phyloP scores from a whole-genome alignment of 1,140 invertebrate genomes.

The Eupristina koningsbergeri region DNA sequence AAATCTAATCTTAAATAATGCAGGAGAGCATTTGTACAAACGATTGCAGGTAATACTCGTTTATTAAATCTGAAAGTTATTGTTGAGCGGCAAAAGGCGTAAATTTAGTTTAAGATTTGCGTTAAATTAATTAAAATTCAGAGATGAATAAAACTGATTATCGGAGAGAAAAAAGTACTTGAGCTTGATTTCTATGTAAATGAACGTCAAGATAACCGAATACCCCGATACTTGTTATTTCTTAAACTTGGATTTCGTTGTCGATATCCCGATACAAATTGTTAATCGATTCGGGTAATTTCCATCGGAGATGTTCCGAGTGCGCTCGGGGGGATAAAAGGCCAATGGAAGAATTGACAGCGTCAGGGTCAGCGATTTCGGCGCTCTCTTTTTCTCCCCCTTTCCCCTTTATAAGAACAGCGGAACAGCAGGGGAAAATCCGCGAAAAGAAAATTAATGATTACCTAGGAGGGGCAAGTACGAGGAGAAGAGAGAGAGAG shows the following conservation, averaged over 20 bases:
- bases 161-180: not conserved
- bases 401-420: not conserved
- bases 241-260: not conserved
- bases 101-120: not conserved
- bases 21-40: not conserved
- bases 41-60: not conserved
- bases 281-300: not conserved
- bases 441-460: slow-evolving; percentile 5
- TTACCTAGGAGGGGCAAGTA: not conserved
- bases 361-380: not conserved
- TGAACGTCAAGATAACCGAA: not conserved
- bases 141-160: not conserved
- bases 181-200: not conserved
- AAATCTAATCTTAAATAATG: no score
- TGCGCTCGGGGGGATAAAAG: no score
- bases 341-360: not conserved
- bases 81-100: not conserved
- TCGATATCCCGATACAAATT: not conserved
- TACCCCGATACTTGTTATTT: no score
- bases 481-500: not conserved
- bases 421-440: not conserved
- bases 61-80: not conserved
- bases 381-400: not conserved
- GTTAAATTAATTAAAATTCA: not conserved
- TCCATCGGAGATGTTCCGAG: no score